phyloP scores from a whole-genome alignment of 2,888 invertebrate species.

The Pocota personata region DNA sequence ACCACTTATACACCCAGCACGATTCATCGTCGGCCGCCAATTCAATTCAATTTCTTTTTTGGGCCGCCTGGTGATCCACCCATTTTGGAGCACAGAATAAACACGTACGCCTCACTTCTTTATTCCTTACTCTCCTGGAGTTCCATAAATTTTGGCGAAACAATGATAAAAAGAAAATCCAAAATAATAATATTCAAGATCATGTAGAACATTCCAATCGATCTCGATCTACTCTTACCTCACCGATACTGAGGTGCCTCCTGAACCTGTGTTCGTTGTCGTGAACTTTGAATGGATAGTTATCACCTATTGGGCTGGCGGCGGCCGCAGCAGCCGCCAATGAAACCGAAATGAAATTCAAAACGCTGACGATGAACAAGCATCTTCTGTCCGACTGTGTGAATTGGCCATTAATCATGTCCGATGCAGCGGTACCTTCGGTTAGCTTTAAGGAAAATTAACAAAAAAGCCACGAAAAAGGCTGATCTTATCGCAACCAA shows the following conservation, averaged over 20 bases:
- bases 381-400: conserved; percentile 70
- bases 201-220: conserved; percentile 64
- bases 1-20: conserved; percentile 6
- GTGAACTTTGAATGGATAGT: conserved; percentile 58
- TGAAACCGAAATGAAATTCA: conserved; percentile 66
- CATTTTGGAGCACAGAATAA: conserved; percentile 6
- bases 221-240: conserved; percentile 5
- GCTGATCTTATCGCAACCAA: conserved; percentile 63
- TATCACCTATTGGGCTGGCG: conserved; percentile 58
- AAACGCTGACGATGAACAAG: conserved; percentile 71
- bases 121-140: neutral
- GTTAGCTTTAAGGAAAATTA: conserved; percentile 29
- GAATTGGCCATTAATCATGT: conserved; percentile 71
- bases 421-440: conserved; percentile 39
- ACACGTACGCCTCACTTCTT: conserved; percentile 26
- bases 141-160: conserved; percentile 29
- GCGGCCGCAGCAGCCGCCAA: conserved; percentile 32
- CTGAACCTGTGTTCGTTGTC: conserved; percentile 35
- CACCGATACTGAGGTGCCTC: neutral
- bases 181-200: conserved; percentile 53
- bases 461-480: conserved; percentile 3
- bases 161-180: conserved; percentile 13
- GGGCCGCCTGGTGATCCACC: conserved; percentile 1
- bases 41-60: conserved; percentile 7
- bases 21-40: neutral